Evolutionary conservation across 1,140 invertebrate genomes (phyloP), one percentile per base, ranked within the genome.

Genomic region (Eulimnadia texana): DNA sequence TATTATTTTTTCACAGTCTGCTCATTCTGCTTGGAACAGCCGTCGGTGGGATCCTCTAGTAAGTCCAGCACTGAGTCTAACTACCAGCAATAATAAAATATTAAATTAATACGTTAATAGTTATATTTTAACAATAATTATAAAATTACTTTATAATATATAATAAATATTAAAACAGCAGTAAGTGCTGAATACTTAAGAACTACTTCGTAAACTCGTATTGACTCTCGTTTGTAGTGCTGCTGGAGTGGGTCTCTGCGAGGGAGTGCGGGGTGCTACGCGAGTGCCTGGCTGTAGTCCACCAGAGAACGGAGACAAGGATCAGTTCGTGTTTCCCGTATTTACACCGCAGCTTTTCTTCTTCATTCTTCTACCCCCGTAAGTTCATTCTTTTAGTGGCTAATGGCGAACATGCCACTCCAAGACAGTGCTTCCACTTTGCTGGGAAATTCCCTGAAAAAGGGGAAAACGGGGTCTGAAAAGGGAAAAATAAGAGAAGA

Each of bases 351-450:
- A 67, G n/a, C 66, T 69, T 47, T 75, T 75, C 66, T 73, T 75
- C 64, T 66, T 72, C 42, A 68, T 72, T 51, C 66, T 75, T 3
- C 68, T 75, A 19, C 77, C 77, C 2, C 77, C 77, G 71, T 79
- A 73, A 68, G 76, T 75, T 54, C 68, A 66, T 28, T 64, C 2
- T 23, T 66, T 52, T 28, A 33, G 24, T 3, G 42, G n/a, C n/a
- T n/a, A n/a, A n/a, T n/a, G n/a, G n/a, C n/a, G 24, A 63, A 63
- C 16, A 53, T 13, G 52, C 22, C 28, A 54, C 3, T 25, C 22
- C 10, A 3, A 25, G 16, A 16, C 49, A 16, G 28, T 27, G 47
- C 13, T 20, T 23, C 27, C 33, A 29, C n/a, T n/a, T n/a, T n/a
- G n/a, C n/a, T n/a, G n/a, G n/a, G n/a, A n/a, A n/a, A n/a, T n/a